Base-by-base conservation (phyloP, 1,140 invertebrate genomes). In the Zaprionus africanus region DNA sequence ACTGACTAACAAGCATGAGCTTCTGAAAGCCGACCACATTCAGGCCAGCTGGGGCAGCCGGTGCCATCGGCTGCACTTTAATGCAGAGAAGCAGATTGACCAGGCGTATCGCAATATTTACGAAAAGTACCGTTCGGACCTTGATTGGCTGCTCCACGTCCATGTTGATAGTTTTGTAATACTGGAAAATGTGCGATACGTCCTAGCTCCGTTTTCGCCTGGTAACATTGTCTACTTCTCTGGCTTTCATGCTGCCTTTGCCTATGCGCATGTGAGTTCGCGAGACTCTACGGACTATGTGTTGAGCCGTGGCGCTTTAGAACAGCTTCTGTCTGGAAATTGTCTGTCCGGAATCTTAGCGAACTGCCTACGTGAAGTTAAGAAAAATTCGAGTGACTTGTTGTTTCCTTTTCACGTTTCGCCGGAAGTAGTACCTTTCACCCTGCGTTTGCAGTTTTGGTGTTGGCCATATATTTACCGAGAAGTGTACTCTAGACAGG, bases 151-250 rank as follows among this genome's bases (percentile, higher is more conserved):
- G 91, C 93, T 99, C 81, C 98, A 99, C 92, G 97, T 97, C 26
- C 98, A 99, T 87, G 97, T 98, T 93, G 98, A 99, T 90, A 98
- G 98, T 93, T 98, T 97, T 93, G 96, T 98, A 19, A 94, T 99
- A 43, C 94, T 99, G 7, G 98, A 99, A 93, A 99, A 99, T 93
- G 93, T 99, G 22, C 94, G 98, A 26, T 97, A 97, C 83, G 96
- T 98, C 95, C 92, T 99, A 31, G 94, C 95, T 11, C 93, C 95
- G 1, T 95, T 97, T 81, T 94, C 95, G 78, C 92, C 95, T 4
- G 93, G 2, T n/a, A 93, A 0, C 94, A 95, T 5, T 95, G 97
- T 98, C 1, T 98, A 98, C 91, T 98, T 98, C 82, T 97, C 97
- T 0, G 97, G 97, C 81, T 93, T 95, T 15, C 98, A 98, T 92